These are phyloP conservation scores for Ramphastos sulfuratus DNA, from an alignment of 2,113 vertebrate genomes.

Conservation along the genomic window DNA sequence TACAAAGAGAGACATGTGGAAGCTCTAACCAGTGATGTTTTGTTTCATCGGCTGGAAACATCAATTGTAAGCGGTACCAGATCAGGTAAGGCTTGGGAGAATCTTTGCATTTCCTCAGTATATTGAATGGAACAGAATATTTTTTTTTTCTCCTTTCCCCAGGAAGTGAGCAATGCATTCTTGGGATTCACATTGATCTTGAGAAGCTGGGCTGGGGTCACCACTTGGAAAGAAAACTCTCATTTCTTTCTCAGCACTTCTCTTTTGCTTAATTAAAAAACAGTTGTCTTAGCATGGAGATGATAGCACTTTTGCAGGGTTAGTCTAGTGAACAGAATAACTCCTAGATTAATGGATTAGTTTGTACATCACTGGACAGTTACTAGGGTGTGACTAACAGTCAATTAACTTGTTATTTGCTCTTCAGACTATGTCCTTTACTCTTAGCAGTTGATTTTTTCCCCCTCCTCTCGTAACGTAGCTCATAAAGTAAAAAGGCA, in stretches of 20 bases:
- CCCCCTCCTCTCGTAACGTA: too few relatives aligned
- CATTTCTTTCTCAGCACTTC: neutral
- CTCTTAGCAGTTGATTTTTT: neutral
- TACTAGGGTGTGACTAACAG: neutral
- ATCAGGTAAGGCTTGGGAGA: conserved; percentile 72
- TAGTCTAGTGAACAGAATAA: neutral
- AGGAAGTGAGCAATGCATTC: neutral
- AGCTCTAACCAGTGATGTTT: conserved; percentile 25
- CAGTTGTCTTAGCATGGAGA: neutral
- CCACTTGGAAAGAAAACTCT: neutral
- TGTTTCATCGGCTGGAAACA: conserved; percentile 64
- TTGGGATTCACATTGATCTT: neutral
- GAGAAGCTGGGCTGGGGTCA: neutral
- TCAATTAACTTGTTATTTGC: neutral
- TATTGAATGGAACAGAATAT: neutral
- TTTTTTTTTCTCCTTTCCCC: neutral
- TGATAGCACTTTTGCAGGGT: neutral
- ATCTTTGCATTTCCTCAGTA: neutral
- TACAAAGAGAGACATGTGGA: conserved; percentile 80
- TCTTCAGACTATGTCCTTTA: neutral
- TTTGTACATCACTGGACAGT: neutral
- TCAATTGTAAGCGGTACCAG: conserved; percentile 76
- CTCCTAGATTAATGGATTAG: neutral
- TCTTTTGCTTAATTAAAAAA: neutral
- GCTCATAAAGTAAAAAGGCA: neutral